These are phyloP conservation scores for Lepas anatifera DNA, from an alignment of 2,888 invertebrate species.

Conservation along the genomic window DNA sequence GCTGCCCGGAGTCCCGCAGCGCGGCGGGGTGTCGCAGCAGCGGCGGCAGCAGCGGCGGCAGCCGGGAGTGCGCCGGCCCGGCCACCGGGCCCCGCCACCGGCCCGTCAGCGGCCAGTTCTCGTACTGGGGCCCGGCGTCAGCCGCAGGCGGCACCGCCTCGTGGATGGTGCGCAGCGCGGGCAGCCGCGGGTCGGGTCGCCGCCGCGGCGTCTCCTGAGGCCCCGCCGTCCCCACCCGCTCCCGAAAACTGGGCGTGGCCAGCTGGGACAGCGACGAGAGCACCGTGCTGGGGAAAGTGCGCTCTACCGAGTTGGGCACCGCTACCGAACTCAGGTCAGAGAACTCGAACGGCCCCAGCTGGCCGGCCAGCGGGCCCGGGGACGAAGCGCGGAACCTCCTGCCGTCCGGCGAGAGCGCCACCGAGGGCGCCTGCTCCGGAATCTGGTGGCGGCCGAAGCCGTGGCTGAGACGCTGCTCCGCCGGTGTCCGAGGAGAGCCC, in stretches of 20 bases:
- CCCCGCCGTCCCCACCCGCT: background rate
- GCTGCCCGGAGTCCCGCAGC: conserved; percentile 43
- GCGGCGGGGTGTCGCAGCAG: conserved; percentile 34
- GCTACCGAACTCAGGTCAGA: conserved; percentile 29
- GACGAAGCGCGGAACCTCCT: conserved; percentile 29
- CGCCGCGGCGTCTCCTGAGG: background rate
- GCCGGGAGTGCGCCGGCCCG: conserved; percentile 23
- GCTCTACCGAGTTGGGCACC: conserved; percentile 26
- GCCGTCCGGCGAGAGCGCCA: conserved; percentile 24
- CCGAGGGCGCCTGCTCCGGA: conserved; percentile 14
- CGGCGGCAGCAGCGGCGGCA: conserved; percentile 48
- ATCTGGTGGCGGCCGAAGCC: conserved; percentile 25
- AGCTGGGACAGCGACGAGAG: conserved; percentile 20
- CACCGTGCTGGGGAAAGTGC: conserved; percentile 30
- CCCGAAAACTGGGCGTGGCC: background rate
- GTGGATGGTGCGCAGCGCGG: conserved; percentile 55
- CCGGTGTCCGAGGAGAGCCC: background rate
- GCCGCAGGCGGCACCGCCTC: conserved; percentile 31
- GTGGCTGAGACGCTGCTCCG: background rate
- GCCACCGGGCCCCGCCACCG: conserved; percentile 28
- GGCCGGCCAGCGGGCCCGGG: conserved; percentile 27
- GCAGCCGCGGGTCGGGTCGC: conserved; percentile 57
- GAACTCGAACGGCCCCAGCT: conserved; percentile 24
- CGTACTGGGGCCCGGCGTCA: conserved; percentile 28
- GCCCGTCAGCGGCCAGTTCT: conserved; percentile 44